These are phyloP conservation scores for Brenthis hecate DNA, from an alignment of 2,888 invertebrate species.

Conservation along the genomic window DNA sequence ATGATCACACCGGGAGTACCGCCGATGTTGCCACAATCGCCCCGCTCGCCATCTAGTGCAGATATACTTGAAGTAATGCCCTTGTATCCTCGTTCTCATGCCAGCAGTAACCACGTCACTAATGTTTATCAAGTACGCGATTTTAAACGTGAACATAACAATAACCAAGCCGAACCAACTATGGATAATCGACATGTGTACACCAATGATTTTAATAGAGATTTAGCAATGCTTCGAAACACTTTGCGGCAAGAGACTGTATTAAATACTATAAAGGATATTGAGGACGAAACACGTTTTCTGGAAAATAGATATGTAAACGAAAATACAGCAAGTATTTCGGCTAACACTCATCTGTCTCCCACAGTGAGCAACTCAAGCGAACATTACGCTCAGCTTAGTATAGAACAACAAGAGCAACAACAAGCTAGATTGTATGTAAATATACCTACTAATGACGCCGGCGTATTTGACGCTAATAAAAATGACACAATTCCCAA, in stretches of 20 bases:
- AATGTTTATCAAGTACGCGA: conserved; percentile 82
- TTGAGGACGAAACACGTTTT: conserved; percentile 69
- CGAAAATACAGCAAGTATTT: conserved; percentile 46
- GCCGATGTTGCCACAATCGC: conserved; percentile 58
- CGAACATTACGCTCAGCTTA: conserved; percentile 76
- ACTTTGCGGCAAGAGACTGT: conserved; percentile 64
- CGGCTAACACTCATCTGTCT: conserved; percentile 54
- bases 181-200: conserved; percentile 64
- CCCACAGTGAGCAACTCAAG: conserved; percentile 72
- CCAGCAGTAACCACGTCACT: conserved; percentile 67
- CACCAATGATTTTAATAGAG: conserved; percentile 71
- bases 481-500: conserved; percentile 59
- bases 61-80: conserved; percentile 81
- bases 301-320: conserved; percentile 64
- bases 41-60: conserved; percentile 80
- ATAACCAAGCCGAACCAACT: conserved; percentile 63
- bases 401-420: conserved; percentile 64
- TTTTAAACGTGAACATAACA: conserved; percentile 80
- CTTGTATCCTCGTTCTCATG: conserved; percentile 68
- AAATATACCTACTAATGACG: conserved; percentile 66
- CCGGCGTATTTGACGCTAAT: conserved; percentile 47
- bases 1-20: conserved; percentile 47
- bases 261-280: conserved; percentile 66
- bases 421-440: conserved; percentile 65
- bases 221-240: conserved; percentile 69